Evolutionary conservation across 2,888 invertebrate species (phyloP), one percentile per base, ranked within the genome.

Genomic region (Drosophila niveifrons): DNA sequence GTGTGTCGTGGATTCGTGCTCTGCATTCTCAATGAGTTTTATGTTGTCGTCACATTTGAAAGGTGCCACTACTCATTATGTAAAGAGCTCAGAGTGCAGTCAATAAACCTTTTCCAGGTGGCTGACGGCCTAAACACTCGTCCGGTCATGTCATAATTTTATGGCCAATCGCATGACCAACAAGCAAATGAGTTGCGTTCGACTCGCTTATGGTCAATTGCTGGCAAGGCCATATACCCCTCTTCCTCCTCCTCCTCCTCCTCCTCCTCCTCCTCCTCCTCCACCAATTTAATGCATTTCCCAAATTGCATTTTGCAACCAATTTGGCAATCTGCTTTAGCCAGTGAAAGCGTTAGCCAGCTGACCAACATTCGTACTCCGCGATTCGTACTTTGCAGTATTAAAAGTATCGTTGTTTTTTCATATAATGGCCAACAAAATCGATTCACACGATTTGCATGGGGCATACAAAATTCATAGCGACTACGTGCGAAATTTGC

Each of bases 121-220:
- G 55, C 39, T 59, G 52, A 57, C 58, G n/a, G 36, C 41, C 34
- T 17, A 63, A 55, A 18, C 55, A 31, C 43, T n/a, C 53, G 51
- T 62, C 58, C 67, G 72, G 67, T 68, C 78, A 70, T 85, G 85
- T 89, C 85, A 86, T 86, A 86, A 86, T 84, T 89, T 81, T 56
- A 88, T 78, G 61, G 64, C 66, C 46, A 36, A 36, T 44, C 51
- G 43, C 59, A 62, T 58, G 62, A 51, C 66, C 59, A 64, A 48
- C 69, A 68, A 67, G 18, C 47, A 44, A 78, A 72, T 67, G 63
- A 75, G 72, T 56, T 66, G 11, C 41, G 55, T 36, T 15, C 36
- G 23, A 7, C 34, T 18, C 58, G 48, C 28, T 62, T 75, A 47
- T 64, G 72, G 75, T 47, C 78, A 72, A 70, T 41, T 51, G 59